Conservation (phyloP, 2,797 vertebrate genomes). For the Eurystomus glaucurus region DNA sequence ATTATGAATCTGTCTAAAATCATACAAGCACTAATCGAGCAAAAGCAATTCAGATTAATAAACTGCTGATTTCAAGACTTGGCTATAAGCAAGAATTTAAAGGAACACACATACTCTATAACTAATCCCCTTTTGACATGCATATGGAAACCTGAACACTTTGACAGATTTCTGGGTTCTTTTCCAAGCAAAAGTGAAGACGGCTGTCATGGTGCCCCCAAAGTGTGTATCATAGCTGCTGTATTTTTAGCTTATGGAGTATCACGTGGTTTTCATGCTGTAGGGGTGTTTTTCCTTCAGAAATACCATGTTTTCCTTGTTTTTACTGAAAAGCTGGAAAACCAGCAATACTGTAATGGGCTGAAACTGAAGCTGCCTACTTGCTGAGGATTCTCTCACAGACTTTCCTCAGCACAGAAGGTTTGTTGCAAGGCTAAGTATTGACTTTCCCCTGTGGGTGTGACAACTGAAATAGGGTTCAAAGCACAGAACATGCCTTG, state of each 20-base stretch:
- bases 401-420: neutral
- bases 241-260: neutral
- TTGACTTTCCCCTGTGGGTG: neutral
- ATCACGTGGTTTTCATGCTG: neutral
- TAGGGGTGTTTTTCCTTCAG: neutral
- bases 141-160: neutral
- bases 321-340: neutral
- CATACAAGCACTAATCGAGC: neutral
- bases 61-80: neutral
- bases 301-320: neutral
- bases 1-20: neutral
- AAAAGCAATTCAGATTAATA: neutral
- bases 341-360: neutral
- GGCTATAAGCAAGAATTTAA: neutral
- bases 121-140: neutral
- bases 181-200: neutral
- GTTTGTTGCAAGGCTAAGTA: neutral
- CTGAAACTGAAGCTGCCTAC: neutral
- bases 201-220: rapidly evolving
- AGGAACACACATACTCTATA: rapidly evolving
- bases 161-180: neutral
- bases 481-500: neutral
- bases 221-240: rapidly evolving
- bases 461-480: neutral
- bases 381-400: neutral